Conservation (phyloP, 2,888 invertebrate species). For the Plusia festucae region DNA sequence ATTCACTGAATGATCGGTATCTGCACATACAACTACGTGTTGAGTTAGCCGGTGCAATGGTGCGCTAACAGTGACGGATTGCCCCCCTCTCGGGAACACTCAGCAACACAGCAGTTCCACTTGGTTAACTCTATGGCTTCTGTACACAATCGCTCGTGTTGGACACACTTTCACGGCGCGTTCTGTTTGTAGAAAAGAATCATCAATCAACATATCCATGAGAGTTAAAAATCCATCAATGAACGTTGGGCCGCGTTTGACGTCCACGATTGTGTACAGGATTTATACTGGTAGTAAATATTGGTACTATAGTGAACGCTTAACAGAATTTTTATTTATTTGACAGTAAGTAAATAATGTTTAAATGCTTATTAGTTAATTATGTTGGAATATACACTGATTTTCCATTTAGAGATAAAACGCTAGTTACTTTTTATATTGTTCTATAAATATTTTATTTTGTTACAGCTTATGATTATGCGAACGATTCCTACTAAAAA, state of each 20-base stretch:
- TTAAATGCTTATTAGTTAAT: not conserved
- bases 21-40: slow-evolving; percentile 34
- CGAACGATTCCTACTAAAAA: slow-evolving; percentile 22
- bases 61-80: slow-evolving; percentile 49
- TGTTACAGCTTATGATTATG: slow-evolving; percentile 49
- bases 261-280: slow-evolving; percentile 14
- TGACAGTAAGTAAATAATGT: not conserved
- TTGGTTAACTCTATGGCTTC: slow-evolving; percentile 34
- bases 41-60: slow-evolving; percentile 47
- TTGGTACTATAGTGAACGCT: too few relatives aligned
- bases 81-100: slow-evolving; percentile 33
- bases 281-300: not conserved
- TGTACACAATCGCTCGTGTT: slow-evolving; percentile 42
- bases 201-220: slow-evolving; percentile 38
- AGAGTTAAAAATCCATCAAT: slow-evolving; percentile 34
- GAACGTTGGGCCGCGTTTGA: slow-evolving; percentile 17
- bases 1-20: not conserved
- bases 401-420: not conserved
- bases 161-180: slow-evolving; percentile 21
- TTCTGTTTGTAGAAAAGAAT: slow-evolving; percentile 25
- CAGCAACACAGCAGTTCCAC: slow-evolving; percentile 44
- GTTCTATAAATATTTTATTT: slow-evolving; percentile 24
- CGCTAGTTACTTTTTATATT: not conserved
- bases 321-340: not conserved
- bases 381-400: not conserved